A percentile compares a stretch with the other conserved stretches of the same genome.
phyloP scores from a whole-genome alignment of 2,797 vertebrate species.

The Orientallactaga sibirica region DNA sequence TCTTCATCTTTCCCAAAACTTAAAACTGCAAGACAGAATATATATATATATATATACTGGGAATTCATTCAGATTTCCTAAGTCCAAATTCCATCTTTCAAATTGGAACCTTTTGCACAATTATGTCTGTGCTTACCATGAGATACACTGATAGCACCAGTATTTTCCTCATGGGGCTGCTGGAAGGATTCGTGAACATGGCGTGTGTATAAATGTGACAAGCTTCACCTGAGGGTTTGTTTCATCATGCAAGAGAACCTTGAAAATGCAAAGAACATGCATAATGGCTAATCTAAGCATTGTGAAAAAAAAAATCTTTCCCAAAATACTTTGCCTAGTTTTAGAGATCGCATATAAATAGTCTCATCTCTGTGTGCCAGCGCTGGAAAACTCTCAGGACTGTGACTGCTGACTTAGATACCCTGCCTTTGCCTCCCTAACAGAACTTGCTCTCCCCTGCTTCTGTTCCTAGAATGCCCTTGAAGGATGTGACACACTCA shows the following conservation, averaged over 20 bases:
- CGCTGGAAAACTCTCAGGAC: conserved; percentile 83
- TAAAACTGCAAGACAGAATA: not conserved
- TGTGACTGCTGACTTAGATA: conserved; percentile 85
- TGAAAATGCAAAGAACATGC: conserved; percentile 68
- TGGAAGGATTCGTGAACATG: not conserved
- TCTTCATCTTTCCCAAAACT: not conserved
- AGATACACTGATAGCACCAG: fast-evolving
- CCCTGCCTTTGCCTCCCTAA: conserved; percentile 79
- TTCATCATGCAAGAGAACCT: not conserved
- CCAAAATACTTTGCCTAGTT: conserved; percentile 73
- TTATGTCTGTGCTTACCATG: not conserved
- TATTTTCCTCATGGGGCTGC: not conserved
- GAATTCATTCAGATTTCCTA: not conserved
- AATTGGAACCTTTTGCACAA: not conserved
- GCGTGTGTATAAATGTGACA: not conserved
- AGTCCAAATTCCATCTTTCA: conserved; percentile 13
- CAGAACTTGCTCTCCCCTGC: conserved; percentile 78
- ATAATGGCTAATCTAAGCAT: conserved; percentile 66
- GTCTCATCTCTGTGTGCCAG: conserved; percentile 83
- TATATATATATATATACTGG: not conserved
- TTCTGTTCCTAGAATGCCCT: conserved; percentile 85
- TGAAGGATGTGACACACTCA: conserved; percentile 82
- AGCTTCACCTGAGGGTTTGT: not conserved
- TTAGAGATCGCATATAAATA: conserved; percentile 84
- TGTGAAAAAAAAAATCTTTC: conserved; percentile 72